Evolutionary conservation across 1,140 invertebrate species (phyloP), one percentile per base, ranked within the genome.

Genomic region (Danaus plexippus): DNA sequence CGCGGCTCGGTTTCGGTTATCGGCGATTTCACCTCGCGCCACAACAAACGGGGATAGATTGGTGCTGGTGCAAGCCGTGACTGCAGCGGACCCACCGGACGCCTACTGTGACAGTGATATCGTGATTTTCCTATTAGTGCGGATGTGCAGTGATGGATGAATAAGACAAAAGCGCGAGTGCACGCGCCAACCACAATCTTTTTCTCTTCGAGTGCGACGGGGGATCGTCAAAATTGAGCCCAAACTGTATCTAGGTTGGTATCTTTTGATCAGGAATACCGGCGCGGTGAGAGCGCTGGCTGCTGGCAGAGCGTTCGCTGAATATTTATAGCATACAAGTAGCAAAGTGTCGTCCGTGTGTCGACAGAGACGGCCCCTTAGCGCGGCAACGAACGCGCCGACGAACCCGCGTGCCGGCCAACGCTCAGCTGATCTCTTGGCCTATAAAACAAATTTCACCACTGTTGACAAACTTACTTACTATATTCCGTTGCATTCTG

Each of bases 131-230:
- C 71, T 64, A 69, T 69, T 73, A 67, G 77, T 85, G 77, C 83
- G 83, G 83, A 86, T 84, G 80, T 86, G 83, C 83, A 86, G 83
- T 86, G 83, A 85, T 85, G 83, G 81, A 86, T 84, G 62, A 82
- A 72, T 86, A 77, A 67, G 80, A 82, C 76, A 74, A 66, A 71
- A 69, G 71, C 71, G 66, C 65, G 60, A 77, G 76, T 83, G 71
- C 51, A 62, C 60, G 63, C 73, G 68, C 64, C 57, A 68, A 70
- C 68, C 70, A 60, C 59, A 60, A 55, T 63, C 69, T 63, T 72
- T 83, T 83, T 80, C 62, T 77, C 67, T 70, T 68, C 49, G 71
- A 75, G 77, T 73, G 74, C 69, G 63, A 77, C 64, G 72, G 70
- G 59, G 81, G 79, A 69, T 62, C 83, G 83, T 80, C 83, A 87